Base-by-base conservation (phyloP, 2,113 vertebrate genomes). In the Meles meles region DNA sequence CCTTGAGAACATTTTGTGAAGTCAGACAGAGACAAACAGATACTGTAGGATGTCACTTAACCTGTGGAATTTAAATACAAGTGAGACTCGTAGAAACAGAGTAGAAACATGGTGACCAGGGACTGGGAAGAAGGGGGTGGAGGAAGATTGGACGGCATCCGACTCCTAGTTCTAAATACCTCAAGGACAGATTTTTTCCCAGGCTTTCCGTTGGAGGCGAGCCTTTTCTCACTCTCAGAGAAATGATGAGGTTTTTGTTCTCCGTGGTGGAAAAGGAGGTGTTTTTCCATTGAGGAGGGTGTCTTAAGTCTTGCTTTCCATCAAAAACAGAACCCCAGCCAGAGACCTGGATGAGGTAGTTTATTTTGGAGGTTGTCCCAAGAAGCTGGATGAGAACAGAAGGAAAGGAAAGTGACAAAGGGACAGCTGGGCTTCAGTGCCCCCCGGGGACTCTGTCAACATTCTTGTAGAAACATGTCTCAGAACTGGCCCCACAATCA, bases 391-490 rank as follows among this genome's bases (percentile, higher is more conserved):
- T 39, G 11, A 23, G 23, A 9, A 25, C 29, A 34, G 34, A 21
- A 21, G 34, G 12, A 52, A 49, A 12, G 34, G 10, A 21, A 2
- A 4, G 17, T 20, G 13, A 21, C 25, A 14, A 21, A 37, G 31
- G 34, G n/a, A 7, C 18, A 61, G 37, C 27, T 34, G 27, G 25
- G 17, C 44, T 80, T 2, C 17, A 23, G 23, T 39, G 17, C 44
- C 6, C 39, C 1, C 49, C 1, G 59, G 13, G 25, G 34, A 80
- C 44, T 52, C 52, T 25, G 10, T 52, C 44, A 63, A 17, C 23
- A 17, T 65, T 17, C 3, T 10, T n/a, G 5, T n/a, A 61, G 88
- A 61, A 47, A 27, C 31, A 9, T 0, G 0, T 2, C 3, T 11
- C 57, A 49, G 88, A 57, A 77, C 31, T 20, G 29, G 27, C 61